Base-by-base conservation (phyloP, 2,113 vertebrate genomes). In the Tragelaphus scriptus region DNA sequence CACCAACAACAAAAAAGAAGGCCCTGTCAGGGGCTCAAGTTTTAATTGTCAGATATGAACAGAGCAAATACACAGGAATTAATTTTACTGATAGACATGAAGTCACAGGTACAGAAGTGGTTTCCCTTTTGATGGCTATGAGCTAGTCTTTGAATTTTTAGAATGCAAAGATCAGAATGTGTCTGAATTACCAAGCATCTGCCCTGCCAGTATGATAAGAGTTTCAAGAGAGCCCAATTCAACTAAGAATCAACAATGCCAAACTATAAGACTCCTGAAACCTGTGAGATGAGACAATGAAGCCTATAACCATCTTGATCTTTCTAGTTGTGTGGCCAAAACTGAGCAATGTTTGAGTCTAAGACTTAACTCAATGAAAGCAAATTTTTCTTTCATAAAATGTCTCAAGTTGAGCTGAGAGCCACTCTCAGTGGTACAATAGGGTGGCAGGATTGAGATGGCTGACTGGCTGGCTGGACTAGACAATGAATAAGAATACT, bases 61-160 rank as follows among this genome's bases (percentile, higher is more conserved):
- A 90, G 1, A 92, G 75, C 6, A 88, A 96, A 94, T 91, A 53
- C 7, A 4, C 17, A 81, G 16, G 15, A 59, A 84, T 25, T 79
- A 84, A 63, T 59, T 79, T 53, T 56, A 68, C 47, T 95, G 40
- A 65, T 77, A 49, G 49, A 97, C 88, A 98, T 91, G 47, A 91
- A 87, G 79, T 68, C 68, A 56, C 68, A 68, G 55, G 77, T 96
- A 3, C 51, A 87, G 32, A 82, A 86, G 5, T 71, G 17, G 6
- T 56, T 92, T 88, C 44, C 32, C 25, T 86, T 95, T 95, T n/a
- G n/a, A 94, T 44, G 7, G n/a, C 61, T 96, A 56, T 53, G 16
- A 30, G 26, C 32, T 81, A 58, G 0, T 36, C 28, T 91, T 94
- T 68, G 47, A 63, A 97, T 80, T 90, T 86, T 81, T 80, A 96